A percentile compares a stretch with the other conserved stretches of the same genome.
phyloP scores from a whole-genome alignment of 23 tunicate species.

The Diplosoma virens region DNA sequence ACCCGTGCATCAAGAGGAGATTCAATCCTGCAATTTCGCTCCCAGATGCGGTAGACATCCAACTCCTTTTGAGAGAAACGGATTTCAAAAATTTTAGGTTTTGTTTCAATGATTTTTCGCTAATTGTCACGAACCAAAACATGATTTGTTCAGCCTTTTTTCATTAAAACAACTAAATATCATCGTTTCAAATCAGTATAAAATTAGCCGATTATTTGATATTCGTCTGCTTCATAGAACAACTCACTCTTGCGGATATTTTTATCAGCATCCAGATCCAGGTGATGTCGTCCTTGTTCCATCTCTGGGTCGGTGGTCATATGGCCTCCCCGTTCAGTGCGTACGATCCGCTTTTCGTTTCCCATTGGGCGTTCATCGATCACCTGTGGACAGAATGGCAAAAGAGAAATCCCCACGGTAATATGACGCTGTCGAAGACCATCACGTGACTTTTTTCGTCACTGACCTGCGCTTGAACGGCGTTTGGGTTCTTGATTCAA shows the following conservation, averaged over 20 bases:
- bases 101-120: no score
- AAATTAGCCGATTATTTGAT: no score
- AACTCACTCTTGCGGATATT: no score
- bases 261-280: conserved; percentile 57
- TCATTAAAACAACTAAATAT: no score
- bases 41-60: conserved; percentile 70
- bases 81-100: conserved; percentile 74
- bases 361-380: conserved; percentile 97
- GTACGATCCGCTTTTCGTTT: conserved; percentile 74
- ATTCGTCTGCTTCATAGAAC: no score
- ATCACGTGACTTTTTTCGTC: background rate
- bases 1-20: conserved; percentile 65
- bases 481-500: background rate
- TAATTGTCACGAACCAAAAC: no score
- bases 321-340: conserved; percentile 91
- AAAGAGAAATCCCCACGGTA: conserved; percentile 62
- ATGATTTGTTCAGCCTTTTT: no score
- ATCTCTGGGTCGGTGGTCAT: conserved; percentile 89
- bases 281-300: conserved; percentile 65
- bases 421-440: background rate
- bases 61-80: conserved; percentile 52
- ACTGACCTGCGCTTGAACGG: background rate
- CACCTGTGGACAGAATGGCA: conserved; percentile 77
- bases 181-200: no score
- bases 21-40: conserved; percentile 54